Conservation (phyloP, 2,113 vertebrate genomes). For the Heterotilapia buettikoferi region DNA sequence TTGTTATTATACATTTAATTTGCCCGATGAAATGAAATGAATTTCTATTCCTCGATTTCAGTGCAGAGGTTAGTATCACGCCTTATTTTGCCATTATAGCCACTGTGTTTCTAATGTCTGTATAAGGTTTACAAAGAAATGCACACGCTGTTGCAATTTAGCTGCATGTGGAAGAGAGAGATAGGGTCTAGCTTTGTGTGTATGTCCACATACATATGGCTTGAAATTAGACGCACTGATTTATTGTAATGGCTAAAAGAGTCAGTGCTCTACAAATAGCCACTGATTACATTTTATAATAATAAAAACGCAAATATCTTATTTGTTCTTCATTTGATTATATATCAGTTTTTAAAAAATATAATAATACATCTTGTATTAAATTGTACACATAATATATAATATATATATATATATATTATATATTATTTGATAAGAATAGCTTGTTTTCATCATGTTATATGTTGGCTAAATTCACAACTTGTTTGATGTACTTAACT, state of each 20-base stretch:
- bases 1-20: neutral
- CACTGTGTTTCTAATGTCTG: neutral
- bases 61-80: neutral
- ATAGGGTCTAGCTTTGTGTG: neutral
- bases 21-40: neutral
- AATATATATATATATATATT: neutral
- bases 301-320: neutral
- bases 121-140: neutral
- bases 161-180: neutral
- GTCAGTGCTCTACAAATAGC: neutral
- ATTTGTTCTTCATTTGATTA: neutral
- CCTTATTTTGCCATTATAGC: neutral
- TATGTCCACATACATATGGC: neutral
- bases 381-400: neutral
- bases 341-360: neutral
- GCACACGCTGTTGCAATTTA: neutral
- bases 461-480: neutral
- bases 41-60: neutral
- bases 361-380: neutral
- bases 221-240: neutral
- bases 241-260: neutral
- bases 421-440: neutral
- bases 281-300: neutral
- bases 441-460: neutral
- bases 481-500: neutral